Conservation (phyloP, 1,140 invertebrate species). For the Aphelinus atriplicis region DNA sequence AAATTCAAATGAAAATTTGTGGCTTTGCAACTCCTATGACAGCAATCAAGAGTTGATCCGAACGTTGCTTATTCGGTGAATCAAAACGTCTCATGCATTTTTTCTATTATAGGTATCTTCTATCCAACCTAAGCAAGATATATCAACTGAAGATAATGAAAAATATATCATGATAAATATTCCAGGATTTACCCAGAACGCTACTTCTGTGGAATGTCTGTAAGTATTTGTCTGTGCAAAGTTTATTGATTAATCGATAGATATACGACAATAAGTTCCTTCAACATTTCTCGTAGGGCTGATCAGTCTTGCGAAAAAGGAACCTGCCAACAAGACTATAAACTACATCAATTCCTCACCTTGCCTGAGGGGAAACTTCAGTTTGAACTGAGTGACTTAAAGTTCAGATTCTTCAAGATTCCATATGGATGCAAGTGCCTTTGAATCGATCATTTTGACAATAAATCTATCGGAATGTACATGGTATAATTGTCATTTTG, state of each 20-base stretch:
- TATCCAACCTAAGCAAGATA: constrained; percentile 4
- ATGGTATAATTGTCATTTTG: too few relatives aligned
- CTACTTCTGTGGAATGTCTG: constrained; percentile 2
- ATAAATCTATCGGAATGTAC: too few relatives aligned
- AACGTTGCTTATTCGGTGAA: too few relatives aligned
- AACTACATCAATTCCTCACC: constrained; percentile 21
- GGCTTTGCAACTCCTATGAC: too few relatives aligned
- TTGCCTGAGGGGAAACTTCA: neutral
- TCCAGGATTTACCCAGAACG: constrained; percentile 13
- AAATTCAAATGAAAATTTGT: too few relatives aligned
- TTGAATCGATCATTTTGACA: too few relatives aligned
- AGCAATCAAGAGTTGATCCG: too few relatives aligned
- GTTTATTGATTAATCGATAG: too few relatives aligned
- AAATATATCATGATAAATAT: constrained; percentile 17
- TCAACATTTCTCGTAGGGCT: constrained; percentile 2
- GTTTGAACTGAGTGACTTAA: constrained; percentile 15
- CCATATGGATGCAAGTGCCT: constrained; percentile 16
- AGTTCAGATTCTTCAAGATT: constrained; percentile 16
- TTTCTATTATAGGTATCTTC: neutral
- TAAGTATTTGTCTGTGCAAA: neutral
- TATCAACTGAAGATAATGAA: neutral
- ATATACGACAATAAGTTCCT: neutral
- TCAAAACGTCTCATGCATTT: too few relatives aligned
- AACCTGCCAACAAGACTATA: constrained; percentile 24
- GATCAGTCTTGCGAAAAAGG: constrained; percentile 8